phyloP scores from a whole-genome alignment of 2,113 vertebrate species.

The Progne subis region DNA sequence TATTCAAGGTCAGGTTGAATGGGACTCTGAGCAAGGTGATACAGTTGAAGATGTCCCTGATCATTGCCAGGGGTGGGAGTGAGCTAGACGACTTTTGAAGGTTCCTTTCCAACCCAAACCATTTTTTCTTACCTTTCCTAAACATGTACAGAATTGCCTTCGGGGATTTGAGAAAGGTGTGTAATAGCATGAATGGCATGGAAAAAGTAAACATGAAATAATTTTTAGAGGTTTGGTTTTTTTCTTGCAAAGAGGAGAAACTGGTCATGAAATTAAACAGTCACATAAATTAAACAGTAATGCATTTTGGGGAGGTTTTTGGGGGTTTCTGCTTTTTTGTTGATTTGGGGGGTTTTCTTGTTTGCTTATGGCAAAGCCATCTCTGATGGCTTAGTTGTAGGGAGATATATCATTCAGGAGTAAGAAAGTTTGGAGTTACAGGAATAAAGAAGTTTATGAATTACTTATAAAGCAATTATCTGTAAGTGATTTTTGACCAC shows the following conservation, averaged over 20 bases:
- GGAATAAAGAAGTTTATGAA: not conserved
- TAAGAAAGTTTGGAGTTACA: not conserved
- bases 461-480: not conserved
- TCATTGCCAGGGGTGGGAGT: not conserved
- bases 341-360: fast-evolving
- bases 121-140: not conserved
- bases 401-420: not conserved
- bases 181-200: not conserved
- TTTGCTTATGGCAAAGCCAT: not conserved
- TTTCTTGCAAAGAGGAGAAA: not conserved
- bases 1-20: not conserved
- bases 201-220: not conserved
- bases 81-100: not conserved
- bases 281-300: not conserved
- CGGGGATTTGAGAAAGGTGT: not conserved
- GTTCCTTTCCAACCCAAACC: not conserved
- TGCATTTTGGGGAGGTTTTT: not conserved
- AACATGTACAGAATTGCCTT: not conserved
- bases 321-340: fast-evolving
- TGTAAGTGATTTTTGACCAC: not conserved
- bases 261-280: not conserved
- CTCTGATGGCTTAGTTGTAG: not conserved
- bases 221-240: fast-evolving
- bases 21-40: not conserved
- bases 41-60: not conserved